phyloP scores from a whole-genome alignment of 2,888 invertebrate genomes.

The Protophormia terraenovae region DNA sequence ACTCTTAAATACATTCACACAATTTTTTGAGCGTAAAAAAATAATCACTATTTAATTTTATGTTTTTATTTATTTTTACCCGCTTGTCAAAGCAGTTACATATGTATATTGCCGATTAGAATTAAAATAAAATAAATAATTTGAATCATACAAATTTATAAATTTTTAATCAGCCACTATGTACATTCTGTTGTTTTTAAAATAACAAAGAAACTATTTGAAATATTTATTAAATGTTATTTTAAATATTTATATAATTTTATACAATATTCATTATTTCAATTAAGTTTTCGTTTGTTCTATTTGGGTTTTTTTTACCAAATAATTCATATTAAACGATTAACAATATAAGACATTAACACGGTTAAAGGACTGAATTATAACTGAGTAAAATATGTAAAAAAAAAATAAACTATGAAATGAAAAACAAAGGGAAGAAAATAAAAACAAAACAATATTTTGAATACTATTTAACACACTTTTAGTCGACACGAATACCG shows the following conservation, averaged over 20 bases:
- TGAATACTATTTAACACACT: conserved; percentile 45
- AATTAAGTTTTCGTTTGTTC: not conserved
- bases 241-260: not conserved
- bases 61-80: too few relatives aligned
- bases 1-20: conserved; percentile 52
- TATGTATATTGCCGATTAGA: too few relatives aligned
- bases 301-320: not conserved
- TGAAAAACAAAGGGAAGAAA: conserved; percentile 7
- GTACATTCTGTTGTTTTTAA: not conserved
- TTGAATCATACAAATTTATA: not conserved
- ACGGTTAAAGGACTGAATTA: conserved; percentile 47
- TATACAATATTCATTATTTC: not conserved
- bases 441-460: conserved; percentile 43
- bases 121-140: not conserved
- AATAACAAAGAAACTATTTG: not conserved
- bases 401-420: not conserved
- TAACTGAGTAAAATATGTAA: conserved; percentile 41
- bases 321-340: conserved; percentile 27
- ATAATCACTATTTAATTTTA: not conserved
- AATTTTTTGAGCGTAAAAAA: not conserved
- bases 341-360: conserved; percentile 48
- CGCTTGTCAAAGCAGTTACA: too few relatives aligned
- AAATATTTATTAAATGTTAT: not conserved
- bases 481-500: conserved; percentile 24
- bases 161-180: not conserved